Percentiles rank a stretch among this genome's conserved stretches.
Conservation (phyloP, 2,797 vertebrate species). For the Neoniphon sammara region DNA sequence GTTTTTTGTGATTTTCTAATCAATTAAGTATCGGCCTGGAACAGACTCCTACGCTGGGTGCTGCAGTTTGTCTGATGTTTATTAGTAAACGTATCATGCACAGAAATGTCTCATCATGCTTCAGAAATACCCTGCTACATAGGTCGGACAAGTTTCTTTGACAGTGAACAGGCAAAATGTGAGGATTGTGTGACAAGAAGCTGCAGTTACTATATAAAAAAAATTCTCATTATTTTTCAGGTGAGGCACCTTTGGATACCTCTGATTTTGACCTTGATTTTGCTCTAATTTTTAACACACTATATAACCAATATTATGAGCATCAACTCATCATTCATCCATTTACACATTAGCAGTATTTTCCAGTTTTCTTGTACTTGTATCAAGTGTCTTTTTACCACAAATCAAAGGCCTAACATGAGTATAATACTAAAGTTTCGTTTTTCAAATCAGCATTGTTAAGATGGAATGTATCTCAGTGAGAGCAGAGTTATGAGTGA, state of each 20-base stretch:
- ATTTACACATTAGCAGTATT: conserved; percentile 26
- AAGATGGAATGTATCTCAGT: conserved; percentile 44
- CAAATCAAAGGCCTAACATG: conserved; percentile 42
- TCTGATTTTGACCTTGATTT: conserved; percentile 15
- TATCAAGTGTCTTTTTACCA: conserved; percentile 28
- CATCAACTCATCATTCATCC: conserved; percentile 30
- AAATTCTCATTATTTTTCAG: conserved; percentile 15
- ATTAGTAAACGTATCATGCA: conserved; percentile 64
- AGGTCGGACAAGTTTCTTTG: conserved; percentile 30
- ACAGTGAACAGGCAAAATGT: conserved; percentile 63
- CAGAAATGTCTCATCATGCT: conserved; percentile 71
- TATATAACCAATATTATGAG: conserved; percentile 29
- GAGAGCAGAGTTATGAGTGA: conserved; percentile 35
- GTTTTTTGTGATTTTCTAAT: conserved; percentile 17
- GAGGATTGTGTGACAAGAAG: conserved; percentile 48
- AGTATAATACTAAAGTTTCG: conserved; percentile 38
- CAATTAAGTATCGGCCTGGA: conserved; percentile 10
- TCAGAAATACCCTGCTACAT: conserved; percentile 50
- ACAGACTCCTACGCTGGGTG: conserved; percentile 27
- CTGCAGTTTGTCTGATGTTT: conserved; percentile 44
- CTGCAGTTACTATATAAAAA: conserved; percentile 33
- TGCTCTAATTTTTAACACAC: conserved; percentile 29
- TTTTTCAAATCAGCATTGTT: conserved; percentile 30
- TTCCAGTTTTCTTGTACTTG: conserved; percentile 46
- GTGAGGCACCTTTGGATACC: conserved; percentile 8